These are phyloP conservation scores for Syngnathus acus DNA, from an alignment of 2,797 vertebrate genomes.

Conservation along the genomic window DNA sequence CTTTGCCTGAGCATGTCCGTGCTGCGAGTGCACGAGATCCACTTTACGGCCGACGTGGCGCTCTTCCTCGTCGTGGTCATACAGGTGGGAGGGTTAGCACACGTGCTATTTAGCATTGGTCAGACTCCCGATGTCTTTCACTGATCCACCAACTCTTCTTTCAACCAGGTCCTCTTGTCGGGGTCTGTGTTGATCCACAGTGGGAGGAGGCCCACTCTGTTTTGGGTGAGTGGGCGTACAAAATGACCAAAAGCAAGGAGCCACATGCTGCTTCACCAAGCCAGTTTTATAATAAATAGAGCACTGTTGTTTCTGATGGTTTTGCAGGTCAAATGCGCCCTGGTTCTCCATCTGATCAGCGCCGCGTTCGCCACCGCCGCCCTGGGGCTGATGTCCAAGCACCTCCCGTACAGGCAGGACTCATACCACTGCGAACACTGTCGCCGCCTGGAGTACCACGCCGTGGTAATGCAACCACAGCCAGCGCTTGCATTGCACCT, in stretches of 20 bases:
- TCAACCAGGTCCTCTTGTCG: slow-evolving; percentile 57
- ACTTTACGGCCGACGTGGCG: slow-evolving; percentile 67
- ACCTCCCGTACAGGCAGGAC: slow-evolving; percentile 75
- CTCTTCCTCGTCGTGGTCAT: slow-evolving; percentile 67
- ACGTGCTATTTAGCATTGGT: neutral
- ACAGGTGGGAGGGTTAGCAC: slow-evolving; percentile 50
- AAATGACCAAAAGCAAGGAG: neutral
- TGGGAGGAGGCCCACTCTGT: slow-evolving; percentile 54
- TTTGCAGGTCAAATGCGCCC: slow-evolving; percentile 65
- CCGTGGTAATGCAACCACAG: slow-evolving; percentile 60
- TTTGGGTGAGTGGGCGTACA: slow-evolving; percentile 54
- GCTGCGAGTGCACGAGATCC: slow-evolving; percentile 71
- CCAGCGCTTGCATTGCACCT: neutral
- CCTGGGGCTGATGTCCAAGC: slow-evolving; percentile 74
- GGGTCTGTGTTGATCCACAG: slow-evolving; percentile 64
- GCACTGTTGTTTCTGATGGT: neutral
- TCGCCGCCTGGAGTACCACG: slow-evolving; percentile 64
- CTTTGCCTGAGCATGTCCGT: slow-evolving; percentile 71
- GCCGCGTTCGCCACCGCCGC: slow-evolving; percentile 70
- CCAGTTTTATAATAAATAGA: neutral
- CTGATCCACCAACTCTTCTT: neutral
- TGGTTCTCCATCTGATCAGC: slow-evolving; percentile 73
- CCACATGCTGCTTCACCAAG: neutral
- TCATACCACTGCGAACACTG: slow-evolving; percentile 78
- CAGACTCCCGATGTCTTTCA: neutral